Evolutionary conservation across 2,797 vertebrate species (phyloP), one percentile per base, ranked within the genome.

Genomic region (Limosa lapponica): DNA sequence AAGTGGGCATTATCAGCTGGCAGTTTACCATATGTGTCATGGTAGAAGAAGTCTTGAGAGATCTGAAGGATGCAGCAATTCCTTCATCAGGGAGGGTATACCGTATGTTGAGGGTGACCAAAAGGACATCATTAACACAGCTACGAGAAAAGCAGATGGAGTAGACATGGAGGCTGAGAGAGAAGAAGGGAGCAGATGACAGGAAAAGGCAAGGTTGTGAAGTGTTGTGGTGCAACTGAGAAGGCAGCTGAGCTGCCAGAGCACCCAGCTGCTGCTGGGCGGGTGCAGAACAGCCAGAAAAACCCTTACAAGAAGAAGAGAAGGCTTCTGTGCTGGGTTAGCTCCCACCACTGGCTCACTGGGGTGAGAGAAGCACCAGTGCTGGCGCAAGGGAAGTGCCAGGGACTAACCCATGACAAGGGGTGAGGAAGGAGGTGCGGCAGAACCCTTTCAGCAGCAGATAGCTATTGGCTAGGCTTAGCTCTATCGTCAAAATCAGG

Each of bases 51-150:
- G 88, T 86, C 69, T 90, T 91, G 75, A 94, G 64, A 94, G n/a
- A 88, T 83, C 32, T 86, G 58, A 95, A 95, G 79, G 59, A 92
- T n/a, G 30, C 51, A 85, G 87, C 3, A 16, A 75, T 73, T 86
- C 51, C 66, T 90, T 72, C 77, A 62, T 72, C 80, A 59, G 69
- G 72, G 36, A 91, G 39, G 20, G n/a, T 25, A 94, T 70, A 93
- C 85, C 78, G 39, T 94, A 93, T 87, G 87, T 37, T 58, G 48
- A 75, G 58, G 43, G 61, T 91, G 80, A 91, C 85, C 89, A 83
- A 93, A 93, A 88, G 58, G 79, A 91, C 73, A 90, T 72, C 39
- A 93, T 91, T 90, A 94, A 85, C 69, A 87, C 25, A 78, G 18
- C 77, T 70, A 86, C 0, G 0, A 93, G 58, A 66, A 93, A 92